These are phyloP conservation scores for Netta rufina DNA, from an alignment of 2,797 vertebrate genomes.

Conservation along the genomic window DNA sequence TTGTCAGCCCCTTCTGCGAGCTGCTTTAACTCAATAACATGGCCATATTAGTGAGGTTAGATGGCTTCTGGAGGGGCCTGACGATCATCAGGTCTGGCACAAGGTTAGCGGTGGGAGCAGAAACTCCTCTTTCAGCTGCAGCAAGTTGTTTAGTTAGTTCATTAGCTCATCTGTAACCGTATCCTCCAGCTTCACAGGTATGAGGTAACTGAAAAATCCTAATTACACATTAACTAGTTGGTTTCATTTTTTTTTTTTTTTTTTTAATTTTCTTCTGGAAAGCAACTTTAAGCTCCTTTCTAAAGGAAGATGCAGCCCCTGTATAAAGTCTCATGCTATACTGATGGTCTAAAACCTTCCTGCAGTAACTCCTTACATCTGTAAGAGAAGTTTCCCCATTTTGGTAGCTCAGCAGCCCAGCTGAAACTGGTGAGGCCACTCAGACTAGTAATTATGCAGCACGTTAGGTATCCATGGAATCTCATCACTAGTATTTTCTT, in stretches of 20 bases:
- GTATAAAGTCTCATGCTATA: not conserved
- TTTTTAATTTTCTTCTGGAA: not conserved
- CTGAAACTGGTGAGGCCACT: not conserved
- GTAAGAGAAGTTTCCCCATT: not conserved
- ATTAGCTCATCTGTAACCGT: not conserved
- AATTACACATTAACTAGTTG: not conserved
- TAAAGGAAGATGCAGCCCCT: not conserved
- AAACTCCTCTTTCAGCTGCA: not conserved
- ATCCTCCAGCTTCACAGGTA: not conserved
- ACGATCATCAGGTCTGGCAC: not conserved
- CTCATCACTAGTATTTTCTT: not conserved
- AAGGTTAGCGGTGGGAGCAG: not conserved
- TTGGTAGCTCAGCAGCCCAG: not conserved
- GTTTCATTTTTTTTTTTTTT: not conserved
- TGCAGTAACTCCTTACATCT: not conserved
- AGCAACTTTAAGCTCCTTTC: not conserved
- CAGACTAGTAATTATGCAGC: fast-evolving
- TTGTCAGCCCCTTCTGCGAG: constrained; percentile 8
- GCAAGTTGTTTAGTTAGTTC: not conserved
- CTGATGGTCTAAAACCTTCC: not conserved
- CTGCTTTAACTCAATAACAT: constrained; percentile 54
- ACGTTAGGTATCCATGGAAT: not conserved
- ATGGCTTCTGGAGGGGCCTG: constrained; percentile 27
- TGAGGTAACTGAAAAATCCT: not conserved
- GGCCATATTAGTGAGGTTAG: constrained; percentile 24